Evolutionary conservation across 2,113 vertebrate genomes (phyloP).

Genomic region (Zapornia atra): DNA sequence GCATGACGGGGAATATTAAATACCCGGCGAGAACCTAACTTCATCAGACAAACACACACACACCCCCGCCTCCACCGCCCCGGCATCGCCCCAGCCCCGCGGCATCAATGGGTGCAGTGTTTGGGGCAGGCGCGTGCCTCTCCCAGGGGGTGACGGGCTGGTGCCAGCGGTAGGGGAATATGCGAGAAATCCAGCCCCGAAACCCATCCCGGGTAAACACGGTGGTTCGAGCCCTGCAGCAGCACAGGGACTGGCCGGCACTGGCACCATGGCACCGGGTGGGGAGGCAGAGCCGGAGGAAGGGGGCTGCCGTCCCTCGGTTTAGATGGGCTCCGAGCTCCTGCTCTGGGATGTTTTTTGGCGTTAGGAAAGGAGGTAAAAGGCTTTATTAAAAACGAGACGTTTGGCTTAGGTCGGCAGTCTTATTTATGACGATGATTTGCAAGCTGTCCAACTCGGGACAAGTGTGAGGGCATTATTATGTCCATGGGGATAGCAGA

Average conservation of each 20-base stretch:
- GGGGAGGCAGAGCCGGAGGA: not conserved
- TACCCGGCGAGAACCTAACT: conserved; percentile 12
- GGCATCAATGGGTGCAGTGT: conserved; percentile 66
- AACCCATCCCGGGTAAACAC: not conserved
- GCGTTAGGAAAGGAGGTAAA: conserved; percentile 42
- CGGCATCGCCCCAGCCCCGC: not conserved
- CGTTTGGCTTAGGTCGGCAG: not conserved
- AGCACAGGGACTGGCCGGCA: not conserved
- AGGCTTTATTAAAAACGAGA: conserved; percentile 14
- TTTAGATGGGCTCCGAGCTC: not conserved
- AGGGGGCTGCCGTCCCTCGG: not conserved
- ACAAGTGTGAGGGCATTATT: conserved; percentile 44
- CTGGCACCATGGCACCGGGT: rapidly evolving
- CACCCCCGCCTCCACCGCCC: not conserved
- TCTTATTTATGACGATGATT: not conserved
- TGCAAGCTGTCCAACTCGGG: conserved; percentile 3
- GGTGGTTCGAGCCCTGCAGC: rapidly evolving
- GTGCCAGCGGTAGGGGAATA: not conserved
- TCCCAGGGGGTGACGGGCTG: not conserved
- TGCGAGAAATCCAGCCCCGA: not conserved
- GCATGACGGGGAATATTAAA: conserved; percentile 56
- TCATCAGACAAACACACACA: conserved; percentile 29
- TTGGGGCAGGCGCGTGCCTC: not conserved
- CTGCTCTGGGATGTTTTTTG: not conserved
- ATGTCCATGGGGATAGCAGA: not conserved